Evolutionary conservation across 2,113 vertebrate species (phyloP), one percentile per base, ranked within the genome.

Genomic region (Eulacestoma nigropectus): DNA sequence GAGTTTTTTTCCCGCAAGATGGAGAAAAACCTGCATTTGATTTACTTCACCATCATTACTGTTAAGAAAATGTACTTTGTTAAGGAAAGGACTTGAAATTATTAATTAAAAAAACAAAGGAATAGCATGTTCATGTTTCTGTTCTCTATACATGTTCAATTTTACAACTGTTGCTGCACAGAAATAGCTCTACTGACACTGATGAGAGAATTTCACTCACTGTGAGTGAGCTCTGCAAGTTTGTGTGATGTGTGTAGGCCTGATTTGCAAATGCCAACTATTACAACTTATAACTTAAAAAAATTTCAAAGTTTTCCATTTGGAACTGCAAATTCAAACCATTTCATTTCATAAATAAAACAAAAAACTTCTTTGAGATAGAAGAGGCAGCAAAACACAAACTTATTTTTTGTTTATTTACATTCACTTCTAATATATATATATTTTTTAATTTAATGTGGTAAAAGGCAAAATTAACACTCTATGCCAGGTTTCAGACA

Each of bases 341-440:
- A 59, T 74, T 93, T 87, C 30, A 89, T 89, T 93, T 95, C 81
- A 89, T 62, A 89, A 93, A 73, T 35, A 84, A 93, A 95, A 75
- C 57, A 63, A 89, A 57, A 59, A 59, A 26, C 57, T 59, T 35
- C 35, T 50, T 69, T 62, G 68, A 84, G 74, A 56, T 22, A 78
- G 62, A 82, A 95, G 86, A 90, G 67, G 35, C 59, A 90, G 49
- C 42, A 85, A 84, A 91, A 76, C 67, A 56, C 21, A 75, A 89
- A 33, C 30, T 65, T 73, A 13, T 30, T 85, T 90, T 88, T 81
- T 27, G 22, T 93, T 90, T 84, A 74, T 89, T 91, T 95, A 83
- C 56, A 50, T 92, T 93, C 46, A 32, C 16, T 29, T 86, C 50
- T 92, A 60, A 80, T 64, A 55, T 9, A 69, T 32, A 37, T n/a